These are phyloP conservation scores for Actinernus sp. DNA, from an alignment of 92 coral and sea anemone species.

Conservation along the genomic window DNA sequence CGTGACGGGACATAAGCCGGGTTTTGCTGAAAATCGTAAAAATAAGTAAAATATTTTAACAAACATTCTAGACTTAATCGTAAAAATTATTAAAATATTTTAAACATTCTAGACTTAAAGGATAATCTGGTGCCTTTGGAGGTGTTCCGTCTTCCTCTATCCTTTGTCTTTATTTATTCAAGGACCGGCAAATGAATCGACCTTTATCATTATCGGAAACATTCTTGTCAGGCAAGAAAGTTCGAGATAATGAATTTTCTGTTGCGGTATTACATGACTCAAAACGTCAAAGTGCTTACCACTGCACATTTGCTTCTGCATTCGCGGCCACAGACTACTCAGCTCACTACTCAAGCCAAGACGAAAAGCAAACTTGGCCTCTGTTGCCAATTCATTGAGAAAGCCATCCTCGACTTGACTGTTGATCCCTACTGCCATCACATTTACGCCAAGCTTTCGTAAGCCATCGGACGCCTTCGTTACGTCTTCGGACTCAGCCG, in stretches of 20 bases:
- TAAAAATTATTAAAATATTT: too few relatives aligned
- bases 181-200: too few relatives aligned
- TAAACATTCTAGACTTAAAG: too few relatives aligned
- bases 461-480: slow-evolving; percentile 27
- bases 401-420: slow-evolving; percentile 1
- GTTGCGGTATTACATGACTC: too few relatives aligned
- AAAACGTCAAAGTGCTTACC: slow-evolving; percentile 7
- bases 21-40: slow-evolving; percentile 49
- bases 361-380: neutral
- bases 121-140: too few relatives aligned
- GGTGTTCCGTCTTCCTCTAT: too few relatives aligned
- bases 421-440: slow-evolving; percentile 32
- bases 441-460: slow-evolving; percentile 21
- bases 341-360: slow-evolving; percentile 10
- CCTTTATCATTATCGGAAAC: too few relatives aligned
- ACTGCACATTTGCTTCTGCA: slow-evolving; percentile 17
- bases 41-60: neutral
- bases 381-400: slow-evolving; percentile 14
- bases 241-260: too few relatives aligned
- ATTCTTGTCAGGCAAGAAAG: too few relatives aligned
- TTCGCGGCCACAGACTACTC: slow-evolving; percentile 6
- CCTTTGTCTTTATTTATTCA: too few relatives aligned
- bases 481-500: slow-evolving; percentile 25
- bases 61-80: too few relatives aligned
- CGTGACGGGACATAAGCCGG: slow-evolving; percentile 42